Evolutionary conservation across 1,140 invertebrate genomes (phyloP).

Genomic region (Bombus huntii): DNA sequence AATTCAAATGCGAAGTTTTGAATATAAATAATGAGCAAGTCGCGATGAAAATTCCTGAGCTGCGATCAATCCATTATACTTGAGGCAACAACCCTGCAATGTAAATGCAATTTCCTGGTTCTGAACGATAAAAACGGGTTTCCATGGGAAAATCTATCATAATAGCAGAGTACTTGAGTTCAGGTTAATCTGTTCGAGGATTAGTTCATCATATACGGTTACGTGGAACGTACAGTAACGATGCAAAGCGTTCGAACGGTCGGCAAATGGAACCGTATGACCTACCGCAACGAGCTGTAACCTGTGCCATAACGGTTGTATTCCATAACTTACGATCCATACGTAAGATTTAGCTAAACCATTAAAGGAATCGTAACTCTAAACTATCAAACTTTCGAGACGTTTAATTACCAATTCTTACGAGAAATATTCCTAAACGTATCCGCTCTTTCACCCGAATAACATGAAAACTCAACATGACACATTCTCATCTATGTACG

Average conservation of each 20-base stretch:
- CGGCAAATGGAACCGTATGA: conserved; percentile 33
- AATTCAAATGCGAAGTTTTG: too few species aligned
- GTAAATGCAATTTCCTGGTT: not conserved
- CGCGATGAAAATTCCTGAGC: not conserved
- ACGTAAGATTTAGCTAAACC: conserved; percentile 20
- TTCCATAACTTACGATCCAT: conserved; percentile 27
- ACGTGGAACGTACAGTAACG: conserved; percentile 44
- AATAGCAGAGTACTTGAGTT: not conserved
- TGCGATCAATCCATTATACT: not conserved
- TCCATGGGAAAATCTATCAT: not conserved
- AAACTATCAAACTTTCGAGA: conserved; percentile 9
- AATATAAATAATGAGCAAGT: not conserved
- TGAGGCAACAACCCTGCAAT: not conserved
- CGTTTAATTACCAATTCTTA: not conserved
- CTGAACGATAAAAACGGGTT: not conserved
- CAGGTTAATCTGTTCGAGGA: not conserved
- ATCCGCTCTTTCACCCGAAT: not conserved
- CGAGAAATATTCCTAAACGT: not conserved
- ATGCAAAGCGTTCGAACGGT: conserved; percentile 34
- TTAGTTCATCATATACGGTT: conserved; percentile 22
- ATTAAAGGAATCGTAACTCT: conserved; percentile 46
- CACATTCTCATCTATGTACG: too few species aligned
- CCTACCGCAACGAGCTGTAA: conserved; percentile 52
- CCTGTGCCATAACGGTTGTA: conserved; percentile 39
- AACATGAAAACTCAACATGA: not conserved